phyloP scores from a whole-genome alignment of 2,113 vertebrate genomes.

The Scopus umbretta region DNA sequence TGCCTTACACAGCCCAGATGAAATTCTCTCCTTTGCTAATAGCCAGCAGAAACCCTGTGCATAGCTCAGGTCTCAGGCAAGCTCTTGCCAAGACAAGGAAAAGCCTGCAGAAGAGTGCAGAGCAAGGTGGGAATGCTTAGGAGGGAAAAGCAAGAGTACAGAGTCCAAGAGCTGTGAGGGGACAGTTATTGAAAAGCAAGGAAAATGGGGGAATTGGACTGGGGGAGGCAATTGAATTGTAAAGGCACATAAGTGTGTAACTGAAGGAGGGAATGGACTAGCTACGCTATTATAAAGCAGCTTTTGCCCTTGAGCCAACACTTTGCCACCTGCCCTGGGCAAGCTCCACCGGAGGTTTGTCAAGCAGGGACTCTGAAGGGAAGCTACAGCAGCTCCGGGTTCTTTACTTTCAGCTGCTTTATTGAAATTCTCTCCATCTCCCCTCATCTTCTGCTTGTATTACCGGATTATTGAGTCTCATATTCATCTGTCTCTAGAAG shows the following conservation, averaged over 20 bases:
- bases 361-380: background rate
- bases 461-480: conserved; percentile 60
- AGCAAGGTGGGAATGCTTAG: background rate
- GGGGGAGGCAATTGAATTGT: background rate
- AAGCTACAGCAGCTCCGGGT: background rate
- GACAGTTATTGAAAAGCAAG: background rate
- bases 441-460: conserved; percentile 51
- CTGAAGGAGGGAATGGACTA: background rate
- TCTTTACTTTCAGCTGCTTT: background rate
- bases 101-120: background rate
- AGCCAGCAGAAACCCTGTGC: background rate
- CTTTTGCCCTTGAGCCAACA: background rate
- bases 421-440: conserved; percentile 70
- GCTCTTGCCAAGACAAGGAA: background rate
- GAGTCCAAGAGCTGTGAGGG: background rate
- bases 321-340: background rate
- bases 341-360: background rate
- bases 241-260: background rate
- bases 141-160: background rate
- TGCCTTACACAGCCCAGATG: background rate
- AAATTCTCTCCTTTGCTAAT: background rate
- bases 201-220: background rate
- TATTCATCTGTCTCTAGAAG: conserved; percentile 72
- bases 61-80: background rate
- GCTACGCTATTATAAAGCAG: background rate